These are phyloP conservation scores for Stenoptilia bipunctidactyla DNA, from an alignment of 2,888 invertebrate genomes.

Conservation along the genomic window DNA sequence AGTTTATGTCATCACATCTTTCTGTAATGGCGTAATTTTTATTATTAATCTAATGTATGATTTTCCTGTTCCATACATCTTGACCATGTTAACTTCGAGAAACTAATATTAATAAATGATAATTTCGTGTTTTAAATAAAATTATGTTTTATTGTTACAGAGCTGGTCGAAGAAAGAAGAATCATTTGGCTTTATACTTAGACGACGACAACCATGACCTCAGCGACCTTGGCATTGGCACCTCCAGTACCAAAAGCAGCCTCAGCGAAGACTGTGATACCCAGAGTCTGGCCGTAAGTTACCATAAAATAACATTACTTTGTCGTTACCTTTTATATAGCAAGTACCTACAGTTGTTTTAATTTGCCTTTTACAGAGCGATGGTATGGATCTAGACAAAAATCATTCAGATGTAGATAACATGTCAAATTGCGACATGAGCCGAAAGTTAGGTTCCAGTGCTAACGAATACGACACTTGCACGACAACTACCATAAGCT, in stretches of 20 bases:
- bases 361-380: constrained; percentile 59
- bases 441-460: constrained; percentile 61
- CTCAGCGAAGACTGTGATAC: constrained; percentile 76
- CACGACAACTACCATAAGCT: constrained; percentile 76
- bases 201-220: constrained; percentile 88
- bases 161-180: constrained; percentile 62
- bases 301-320: not conserved
- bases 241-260: constrained; percentile 75
- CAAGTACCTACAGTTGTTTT: no score
- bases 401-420: constrained; percentile 66
- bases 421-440: constrained; percentile 54
- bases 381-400: constrained; percentile 70
- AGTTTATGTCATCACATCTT: not conserved
- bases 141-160: no score
- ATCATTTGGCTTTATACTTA: constrained; percentile 78
- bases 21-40: no score
- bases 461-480: constrained; percentile 77
- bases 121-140: no score
- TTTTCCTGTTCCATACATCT: no score
- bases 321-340: no score
- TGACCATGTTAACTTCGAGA: no score
- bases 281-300: constrained; percentile 74
- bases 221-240: constrained; percentile 85
- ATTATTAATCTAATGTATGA: no score
- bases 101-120: no score